A percentile compares a stretch with the other conserved stretches of the same genome.
Evolutionary conservation across 2,797 vertebrate species (phyloP).

Genomic region (Hipposideros larvatus): DNA sequence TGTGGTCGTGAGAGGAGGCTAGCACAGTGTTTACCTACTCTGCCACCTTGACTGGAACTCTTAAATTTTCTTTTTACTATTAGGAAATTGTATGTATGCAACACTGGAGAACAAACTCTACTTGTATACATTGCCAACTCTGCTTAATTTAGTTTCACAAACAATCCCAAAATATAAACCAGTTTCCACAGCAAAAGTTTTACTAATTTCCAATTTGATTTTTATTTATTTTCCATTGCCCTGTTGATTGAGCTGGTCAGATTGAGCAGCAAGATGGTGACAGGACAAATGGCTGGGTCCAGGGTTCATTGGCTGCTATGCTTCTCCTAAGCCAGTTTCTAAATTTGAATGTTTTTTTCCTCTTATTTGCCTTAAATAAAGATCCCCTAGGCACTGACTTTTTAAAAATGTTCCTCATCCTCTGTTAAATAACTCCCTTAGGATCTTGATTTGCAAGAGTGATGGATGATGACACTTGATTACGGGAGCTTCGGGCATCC

Average conservation of each 20-base stretch:
- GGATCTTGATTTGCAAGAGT: not conserved
- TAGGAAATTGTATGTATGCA: not conserved
- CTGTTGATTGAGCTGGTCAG: not conserved
- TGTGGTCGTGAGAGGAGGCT: no score
- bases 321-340: not conserved
- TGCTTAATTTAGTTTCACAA: conserved; percentile 53
- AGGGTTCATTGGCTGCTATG: not conserved
- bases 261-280: not conserved
- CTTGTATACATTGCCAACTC: not conserved
- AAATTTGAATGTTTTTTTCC: not conserved
- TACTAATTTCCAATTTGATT: not conserved
- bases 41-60: no score
- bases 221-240: not conserved
- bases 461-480: not conserved
- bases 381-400: not conserved
- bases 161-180: not conserved
- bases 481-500: not conserved
- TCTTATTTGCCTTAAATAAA: not conserved
- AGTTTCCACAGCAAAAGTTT: not conserved
- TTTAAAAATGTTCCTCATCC: not conserved
- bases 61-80: conserved; percentile 2
- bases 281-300: not conserved
- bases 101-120: not conserved
- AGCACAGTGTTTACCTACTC: no score
- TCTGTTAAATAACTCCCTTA: not conserved